Evolutionary conservation across 1,140 invertebrate genomes (phyloP).

Genomic region (Procambarus clarkii): DNA sequence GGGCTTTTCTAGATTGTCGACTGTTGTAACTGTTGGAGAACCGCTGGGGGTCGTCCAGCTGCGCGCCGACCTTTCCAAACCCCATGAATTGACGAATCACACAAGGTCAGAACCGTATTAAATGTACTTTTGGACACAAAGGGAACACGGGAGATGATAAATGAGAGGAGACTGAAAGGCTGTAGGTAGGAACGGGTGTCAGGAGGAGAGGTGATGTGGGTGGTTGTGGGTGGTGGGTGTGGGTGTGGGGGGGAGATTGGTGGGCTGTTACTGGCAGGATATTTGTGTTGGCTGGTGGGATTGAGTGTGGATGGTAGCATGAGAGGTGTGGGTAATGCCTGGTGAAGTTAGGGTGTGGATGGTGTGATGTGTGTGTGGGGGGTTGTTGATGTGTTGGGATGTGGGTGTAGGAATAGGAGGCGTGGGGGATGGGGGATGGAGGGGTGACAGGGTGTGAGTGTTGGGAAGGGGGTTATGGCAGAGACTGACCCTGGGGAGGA

Average conservation of each 20-base stretch:
- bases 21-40: not conserved
- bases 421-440: not conserved
- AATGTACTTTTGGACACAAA: constrained; percentile 39
- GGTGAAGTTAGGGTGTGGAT: too few relatives aligned
- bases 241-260: not conserved
- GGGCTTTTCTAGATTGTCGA: not conserved
- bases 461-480: too few relatives aligned
- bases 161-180: constrained; percentile 43
- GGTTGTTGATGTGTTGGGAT: not conserved
- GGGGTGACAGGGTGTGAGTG: not conserved
- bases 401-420: not conserved
- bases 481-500: too few relatives aligned
- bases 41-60: constrained; percentile 7
- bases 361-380: too few relatives aligned
- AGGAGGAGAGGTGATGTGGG: not conserved
- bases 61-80: not conserved
- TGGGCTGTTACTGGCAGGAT: not conserved
- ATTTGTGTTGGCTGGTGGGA: not conserved
- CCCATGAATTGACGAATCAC: constrained; percentile 20
- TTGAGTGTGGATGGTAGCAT: not conserved
- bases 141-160: constrained; percentile 50
- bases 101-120: constrained; percentile 38
- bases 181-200: not conserved
- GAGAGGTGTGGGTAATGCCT: not conserved
- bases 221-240: not conserved